Conservation (phyloP, 2,797 vertebrate genomes). For the Lerista edwardsae region DNA sequence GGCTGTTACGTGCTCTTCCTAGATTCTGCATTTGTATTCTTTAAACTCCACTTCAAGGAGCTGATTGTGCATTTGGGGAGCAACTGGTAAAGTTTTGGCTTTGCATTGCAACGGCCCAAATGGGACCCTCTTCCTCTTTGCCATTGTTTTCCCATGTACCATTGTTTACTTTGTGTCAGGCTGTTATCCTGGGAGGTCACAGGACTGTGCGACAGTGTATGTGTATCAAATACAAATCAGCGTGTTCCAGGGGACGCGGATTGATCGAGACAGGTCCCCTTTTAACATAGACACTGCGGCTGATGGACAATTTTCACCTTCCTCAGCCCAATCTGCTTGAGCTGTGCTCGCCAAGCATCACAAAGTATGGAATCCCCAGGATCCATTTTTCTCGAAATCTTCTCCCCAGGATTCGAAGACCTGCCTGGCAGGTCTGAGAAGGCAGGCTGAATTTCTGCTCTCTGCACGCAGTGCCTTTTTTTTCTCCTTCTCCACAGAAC, state of each 20-base stretch:
- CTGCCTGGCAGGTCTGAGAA: slow-evolving; percentile 5
- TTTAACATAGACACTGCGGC: background rate
- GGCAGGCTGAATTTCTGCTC: background rate
- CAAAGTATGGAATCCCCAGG: background rate
- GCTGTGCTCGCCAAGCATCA: background rate
- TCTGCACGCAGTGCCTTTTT: background rate
- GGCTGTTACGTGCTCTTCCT: background rate
- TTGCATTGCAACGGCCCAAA: background rate
- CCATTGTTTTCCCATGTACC: background rate
- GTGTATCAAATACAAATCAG: background rate
- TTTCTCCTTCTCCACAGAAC: background rate
- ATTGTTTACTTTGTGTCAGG: background rate
- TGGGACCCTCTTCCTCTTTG: background rate
- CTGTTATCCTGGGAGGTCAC: background rate
- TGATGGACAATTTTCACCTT: slow-evolving; percentile 5
- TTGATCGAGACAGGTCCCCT: background rate
- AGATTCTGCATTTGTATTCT: background rate
- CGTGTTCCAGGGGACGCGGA: background rate
- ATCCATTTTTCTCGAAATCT: background rate
- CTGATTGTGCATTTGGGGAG: background rate
- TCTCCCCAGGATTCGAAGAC: background rate
- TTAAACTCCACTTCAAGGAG: background rate
- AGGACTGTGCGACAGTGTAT: background rate
- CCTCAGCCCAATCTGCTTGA: background rate
- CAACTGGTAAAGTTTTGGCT: background rate